phyloP scores from a whole-genome alignment of 2,113 vertebrate genomes.

The Prunella fulvescens region DNA sequence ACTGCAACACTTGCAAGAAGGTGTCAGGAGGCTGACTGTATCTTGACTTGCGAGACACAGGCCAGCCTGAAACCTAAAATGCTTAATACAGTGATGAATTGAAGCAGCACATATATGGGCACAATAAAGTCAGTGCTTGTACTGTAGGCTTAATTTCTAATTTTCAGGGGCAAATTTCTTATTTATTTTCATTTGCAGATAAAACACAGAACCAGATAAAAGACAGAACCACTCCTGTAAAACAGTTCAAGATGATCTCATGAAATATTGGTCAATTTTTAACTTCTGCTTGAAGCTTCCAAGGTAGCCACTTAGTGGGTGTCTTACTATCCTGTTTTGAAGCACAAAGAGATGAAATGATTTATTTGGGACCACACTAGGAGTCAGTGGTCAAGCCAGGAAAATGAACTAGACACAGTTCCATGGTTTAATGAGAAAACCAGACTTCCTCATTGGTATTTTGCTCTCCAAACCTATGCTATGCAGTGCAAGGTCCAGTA shows the following conservation, averaged over 20 bases:
- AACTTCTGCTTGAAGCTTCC: not conserved
- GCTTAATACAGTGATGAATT: not conserved
- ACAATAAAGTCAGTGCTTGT: not conserved
- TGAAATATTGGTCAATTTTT: not conserved
- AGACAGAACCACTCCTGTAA: not conserved
- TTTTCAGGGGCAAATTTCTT: not conserved
- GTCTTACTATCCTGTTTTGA: not conserved
- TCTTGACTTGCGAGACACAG: not conserved
- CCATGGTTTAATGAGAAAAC: constrained; percentile 12
- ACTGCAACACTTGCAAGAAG: constrained; percentile 4
- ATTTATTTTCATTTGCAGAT: constrained; percentile 25
- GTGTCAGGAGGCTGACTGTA: constrained; percentile 29
- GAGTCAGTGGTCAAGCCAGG: not conserved
- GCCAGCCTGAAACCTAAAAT: constrained; percentile 3
- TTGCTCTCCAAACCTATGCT: not conserved
- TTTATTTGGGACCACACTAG: constrained; percentile 23
- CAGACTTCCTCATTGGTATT: not conserved
- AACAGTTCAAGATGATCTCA: not conserved
- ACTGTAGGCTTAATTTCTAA: not conserved
- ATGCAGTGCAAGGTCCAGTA: not conserved
- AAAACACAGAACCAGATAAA: not conserved
- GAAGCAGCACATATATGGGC: not conserved
- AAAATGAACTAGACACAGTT: not conserved
- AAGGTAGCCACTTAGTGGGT: not conserved
- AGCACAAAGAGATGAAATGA: not conserved